Base-by-base conservation (phyloP, 2,888 invertebrate genomes). In the Orthosia gracilis region DNA sequence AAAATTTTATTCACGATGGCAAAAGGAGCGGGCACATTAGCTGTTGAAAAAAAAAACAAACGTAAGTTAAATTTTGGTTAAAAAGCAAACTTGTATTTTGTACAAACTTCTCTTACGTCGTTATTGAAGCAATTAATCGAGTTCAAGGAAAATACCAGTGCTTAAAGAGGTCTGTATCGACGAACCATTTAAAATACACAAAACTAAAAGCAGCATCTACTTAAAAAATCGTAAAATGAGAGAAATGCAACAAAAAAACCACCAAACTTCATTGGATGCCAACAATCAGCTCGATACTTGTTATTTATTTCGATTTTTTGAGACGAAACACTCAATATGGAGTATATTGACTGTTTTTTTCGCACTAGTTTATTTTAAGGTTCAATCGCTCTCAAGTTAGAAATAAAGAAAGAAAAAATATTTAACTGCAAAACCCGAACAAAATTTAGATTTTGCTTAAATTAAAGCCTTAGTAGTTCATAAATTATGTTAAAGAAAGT, bases 51-150 rank as follows among this genome's bases (percentile, higher is more conserved):
- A 31, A 40, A 40, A 40, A 40, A 40, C 40, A 31, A n/a, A n/a
- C n/a, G n/a, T 31, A 31, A 31, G 26, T 4, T 31, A 31, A 3
- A 31, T 31, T 31, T 31, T 31, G 3, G 26, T 31, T 31, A 31
- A 31, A 50, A 61, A 70, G 11, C 11, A 17, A 45, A 50, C 18
- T 45, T 12, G 49, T 64, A 50, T 64, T 13, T 52, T 52, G n/a
- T 49, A 23, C 18, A 17, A 50, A 55, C 12, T 21, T 49, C 58
- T 58, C 18, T 26, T 55, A 52, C 2, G 50, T 21, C 31, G 15
- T 74, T 79, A 80, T 80, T 65, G 17, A 31, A 18, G 4, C 62
- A 54, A 66, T 58, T 63, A 31, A 80, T 79, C 65, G 65, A 26
- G 31, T 65, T 47, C 45, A 62, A 17, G 18, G 59, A 54, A 66